Percentiles rank a stretch among this genome's conserved stretches.
Conservation (phyloP, 2,888 invertebrate species). For the Drosophila mayaguana region DNA sequence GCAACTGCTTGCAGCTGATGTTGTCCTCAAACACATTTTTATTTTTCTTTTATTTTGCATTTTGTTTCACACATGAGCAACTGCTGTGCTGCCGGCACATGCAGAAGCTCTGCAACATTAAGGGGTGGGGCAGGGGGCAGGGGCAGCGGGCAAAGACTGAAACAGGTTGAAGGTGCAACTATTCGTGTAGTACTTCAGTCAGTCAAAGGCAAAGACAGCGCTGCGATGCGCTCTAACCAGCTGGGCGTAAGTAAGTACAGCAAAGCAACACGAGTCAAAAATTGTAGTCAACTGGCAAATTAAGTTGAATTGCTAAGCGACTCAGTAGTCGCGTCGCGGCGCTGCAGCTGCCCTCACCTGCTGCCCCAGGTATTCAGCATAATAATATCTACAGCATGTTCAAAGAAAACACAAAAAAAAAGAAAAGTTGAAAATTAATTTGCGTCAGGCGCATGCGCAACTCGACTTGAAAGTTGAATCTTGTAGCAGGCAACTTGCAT, state of each 20-base stretch:
- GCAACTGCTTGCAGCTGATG: background rate
- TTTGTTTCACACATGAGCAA: slow-evolving; percentile 74
- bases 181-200: slow-evolving; percentile 28
- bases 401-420: slow-evolving; percentile 8
- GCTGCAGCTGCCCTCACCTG: background rate
- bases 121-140: background rate
- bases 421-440: slow-evolving; percentile 68
- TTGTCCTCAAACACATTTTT: slow-evolving; percentile 10
- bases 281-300: slow-evolving; percentile 59
- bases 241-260: slow-evolving; percentile 31
- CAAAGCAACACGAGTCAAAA: slow-evolving; percentile 40
- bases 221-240: slow-evolving; percentile 20
- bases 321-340: background rate
- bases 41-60: slow-evolving; percentile 50
- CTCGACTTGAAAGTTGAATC: slow-evolving; percentile 62
- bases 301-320: slow-evolving; percentile 40
- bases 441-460: slow-evolving; percentile 76
- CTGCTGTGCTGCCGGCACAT: slow-evolving; percentile 33
- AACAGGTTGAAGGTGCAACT: slow-evolving; percentile 13
- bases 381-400: slow-evolving; percentile 64
- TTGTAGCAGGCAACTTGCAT: slow-evolving; percentile 39
- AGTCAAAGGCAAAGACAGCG: slow-evolving; percentile 18
- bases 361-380: slow-evolving; percentile 55
- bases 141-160: background rate
- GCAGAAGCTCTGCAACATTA: slow-evolving; percentile 33